These are phyloP conservation scores for Lamproptera curius DNA, from an alignment of 2,888 invertebrate genomes.

Conservation along the genomic window DNA sequence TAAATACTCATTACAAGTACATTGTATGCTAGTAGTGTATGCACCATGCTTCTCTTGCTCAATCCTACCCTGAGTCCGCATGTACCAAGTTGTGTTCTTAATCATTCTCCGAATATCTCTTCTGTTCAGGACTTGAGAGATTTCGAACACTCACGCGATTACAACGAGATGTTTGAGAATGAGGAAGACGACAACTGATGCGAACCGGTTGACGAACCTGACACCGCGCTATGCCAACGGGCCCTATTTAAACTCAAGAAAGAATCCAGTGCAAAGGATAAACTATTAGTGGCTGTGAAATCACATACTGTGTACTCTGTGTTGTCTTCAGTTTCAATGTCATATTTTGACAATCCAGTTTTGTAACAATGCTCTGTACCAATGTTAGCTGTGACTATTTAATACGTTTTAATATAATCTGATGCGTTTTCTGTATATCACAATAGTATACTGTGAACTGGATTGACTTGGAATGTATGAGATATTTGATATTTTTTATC, in stretches of 20 bases:
- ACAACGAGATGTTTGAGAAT: constrained; percentile 74
- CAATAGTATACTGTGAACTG: no score
- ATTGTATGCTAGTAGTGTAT: no score
- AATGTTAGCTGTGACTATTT: no score
- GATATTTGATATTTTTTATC: background rate
- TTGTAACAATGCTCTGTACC: no score
- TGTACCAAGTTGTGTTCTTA: constrained; percentile 51
- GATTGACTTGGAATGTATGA: background rate
- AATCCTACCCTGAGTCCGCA: background rate
- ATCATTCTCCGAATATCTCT: constrained; percentile 54
- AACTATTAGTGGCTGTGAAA: background rate
- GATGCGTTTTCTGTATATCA: no score
- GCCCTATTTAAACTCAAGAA: background rate
- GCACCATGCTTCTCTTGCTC: no score
- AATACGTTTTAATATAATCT: no score
- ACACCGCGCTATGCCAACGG: background rate
- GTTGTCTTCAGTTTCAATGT: no score
- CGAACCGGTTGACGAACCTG: no score
- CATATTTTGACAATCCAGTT: no score
- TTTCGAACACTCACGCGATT: constrained; percentile 66
- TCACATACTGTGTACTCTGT: no score
- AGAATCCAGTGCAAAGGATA: constrained; percentile 6
- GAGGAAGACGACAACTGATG: constrained; percentile 74
- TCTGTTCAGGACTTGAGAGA: constrained; percentile 72
- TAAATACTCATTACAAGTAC: no score